Evolutionary conservation across 1,140 invertebrate genomes (phyloP).

Genomic region (Nasonia vitripennis): DNA sequence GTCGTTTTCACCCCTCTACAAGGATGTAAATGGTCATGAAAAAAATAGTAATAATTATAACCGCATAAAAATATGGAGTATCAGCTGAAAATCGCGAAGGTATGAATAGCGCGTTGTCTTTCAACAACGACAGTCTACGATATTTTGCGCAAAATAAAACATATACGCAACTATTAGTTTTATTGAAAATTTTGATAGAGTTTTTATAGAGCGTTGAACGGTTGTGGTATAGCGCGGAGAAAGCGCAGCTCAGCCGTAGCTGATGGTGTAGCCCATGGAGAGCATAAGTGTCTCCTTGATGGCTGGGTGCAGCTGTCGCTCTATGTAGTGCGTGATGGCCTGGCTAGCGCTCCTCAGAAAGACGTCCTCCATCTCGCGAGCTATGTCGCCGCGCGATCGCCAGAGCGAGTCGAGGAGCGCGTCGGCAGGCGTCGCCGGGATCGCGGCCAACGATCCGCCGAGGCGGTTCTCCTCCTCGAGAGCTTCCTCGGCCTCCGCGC

Average conservation of each 20-base stretch:
- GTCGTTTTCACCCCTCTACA: too few relatives aligned
- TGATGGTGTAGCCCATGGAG: slow-evolving; percentile 89
- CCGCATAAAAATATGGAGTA: too few relatives aligned
- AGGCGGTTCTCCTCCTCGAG: slow-evolving; percentile 36
- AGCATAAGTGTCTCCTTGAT: slow-evolving; percentile 90
- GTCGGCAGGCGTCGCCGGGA: not conserved
- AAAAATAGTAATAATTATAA: too few relatives aligned
- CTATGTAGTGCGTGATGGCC: slow-evolving; percentile 87
- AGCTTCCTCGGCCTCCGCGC: not conserved
- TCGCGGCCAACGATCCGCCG: not conserved
- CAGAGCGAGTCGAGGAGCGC: slow-evolving; percentile 55
- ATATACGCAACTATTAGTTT: too few relatives aligned
- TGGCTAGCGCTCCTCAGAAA: slow-evolving; percentile 86
- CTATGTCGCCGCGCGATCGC: slow-evolving; percentile 77
- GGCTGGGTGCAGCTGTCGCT: slow-evolving; percentile 86
- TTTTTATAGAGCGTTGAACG: too few relatives aligned
- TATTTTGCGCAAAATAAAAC: too few relatives aligned
- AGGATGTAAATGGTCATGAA: too few relatives aligned
- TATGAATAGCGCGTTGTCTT: too few relatives aligned
- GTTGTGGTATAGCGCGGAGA: too few relatives aligned
- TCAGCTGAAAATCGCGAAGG: too few relatives aligned
- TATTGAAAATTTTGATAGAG: too few relatives aligned
- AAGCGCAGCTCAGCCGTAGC: slow-evolving; percentile 78
- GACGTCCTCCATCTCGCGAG: slow-evolving; percentile 88
- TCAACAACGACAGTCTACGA: too few relatives aligned